phyloP scores from a whole-genome alignment of 1,140 invertebrate species.

The Chrysomallon squamiferum region DNA sequence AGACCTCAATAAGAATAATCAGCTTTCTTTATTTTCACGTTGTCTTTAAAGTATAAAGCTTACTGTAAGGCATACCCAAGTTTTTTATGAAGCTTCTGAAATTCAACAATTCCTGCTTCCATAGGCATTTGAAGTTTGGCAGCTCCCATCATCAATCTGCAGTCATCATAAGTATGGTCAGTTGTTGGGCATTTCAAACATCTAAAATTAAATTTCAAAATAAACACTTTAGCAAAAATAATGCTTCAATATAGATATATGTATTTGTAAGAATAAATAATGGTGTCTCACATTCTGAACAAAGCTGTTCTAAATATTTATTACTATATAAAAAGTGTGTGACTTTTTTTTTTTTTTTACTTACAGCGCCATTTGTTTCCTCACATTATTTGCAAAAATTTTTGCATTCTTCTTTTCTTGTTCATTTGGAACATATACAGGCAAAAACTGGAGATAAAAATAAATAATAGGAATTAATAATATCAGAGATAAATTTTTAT shows the following conservation, averaged over 20 bases:
- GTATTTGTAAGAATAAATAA: no score
- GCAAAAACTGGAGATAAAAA: conserved; percentile 73
- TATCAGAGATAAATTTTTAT: no score
- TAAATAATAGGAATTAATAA: no score
- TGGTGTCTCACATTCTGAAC: no score
- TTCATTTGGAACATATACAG: conserved; percentile 87
- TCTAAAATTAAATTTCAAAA: conserved; percentile 66
- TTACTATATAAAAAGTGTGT: no score
- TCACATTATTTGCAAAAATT: conserved; percentile 89
- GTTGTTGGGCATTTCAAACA: conserved; percentile 81
- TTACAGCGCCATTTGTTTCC: conserved; percentile 90
- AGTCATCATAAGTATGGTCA: conserved; percentile 94
- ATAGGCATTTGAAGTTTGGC: conserved; percentile 81
- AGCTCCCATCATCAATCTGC: conserved; percentile 81
- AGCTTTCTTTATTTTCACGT: no score
- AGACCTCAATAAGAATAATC: no score
- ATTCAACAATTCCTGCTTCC: conserved; percentile 77
- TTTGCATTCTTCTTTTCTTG: conserved; percentile 87
- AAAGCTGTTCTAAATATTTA: no score
- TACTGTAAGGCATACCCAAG: conserved; percentile 61
- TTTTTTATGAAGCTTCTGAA: conserved; percentile 72
- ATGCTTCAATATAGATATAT: background rate
- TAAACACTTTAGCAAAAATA: background rate
- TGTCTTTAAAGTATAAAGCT: no score
- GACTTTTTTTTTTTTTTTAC: conserved; percentile 53